Conservation (phyloP, 1,140 invertebrate species). For the Zaprionus ornatus region DNA sequence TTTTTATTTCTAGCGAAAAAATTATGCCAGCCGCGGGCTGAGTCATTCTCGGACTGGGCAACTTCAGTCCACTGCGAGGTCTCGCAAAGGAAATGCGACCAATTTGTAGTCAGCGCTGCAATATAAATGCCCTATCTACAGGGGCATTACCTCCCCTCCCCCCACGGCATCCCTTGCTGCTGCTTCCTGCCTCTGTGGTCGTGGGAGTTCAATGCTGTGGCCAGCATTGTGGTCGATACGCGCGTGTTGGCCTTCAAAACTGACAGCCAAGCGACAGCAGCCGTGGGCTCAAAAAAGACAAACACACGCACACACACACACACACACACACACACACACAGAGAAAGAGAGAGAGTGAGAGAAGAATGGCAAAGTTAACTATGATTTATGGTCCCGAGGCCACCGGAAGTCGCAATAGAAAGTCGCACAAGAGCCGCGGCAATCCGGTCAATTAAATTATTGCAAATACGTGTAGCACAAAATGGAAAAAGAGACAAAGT, state of each 20-base stretch:
- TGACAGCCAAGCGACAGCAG: conserved; percentile 62
- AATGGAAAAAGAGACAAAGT: not conserved
- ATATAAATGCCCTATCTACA: conserved; percentile 21
- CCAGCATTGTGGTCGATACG: conserved; percentile 45
- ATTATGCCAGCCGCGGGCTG: conserved; percentile 40
- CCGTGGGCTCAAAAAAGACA: conserved; percentile 45
- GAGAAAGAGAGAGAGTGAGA: not conserved
- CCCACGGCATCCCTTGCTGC: conserved; percentile 3
- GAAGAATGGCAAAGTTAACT: conserved; percentile 52
- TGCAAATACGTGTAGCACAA: conserved; percentile 4
- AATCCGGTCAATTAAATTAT: conserved; percentile 64
- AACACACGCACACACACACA: conserved; percentile 5
- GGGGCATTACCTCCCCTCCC: not conserved
- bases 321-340: not conserved
- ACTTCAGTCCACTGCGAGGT: conserved; percentile 40
- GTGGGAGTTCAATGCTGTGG: conserved; percentile 24
- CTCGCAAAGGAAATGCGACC: conserved; percentile 65
- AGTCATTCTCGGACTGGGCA: conserved; percentile 50
- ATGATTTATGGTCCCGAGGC: conserved; percentile 65
- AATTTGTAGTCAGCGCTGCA: conserved; percentile 66
- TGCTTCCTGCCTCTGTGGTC: conserved; percentile 15
- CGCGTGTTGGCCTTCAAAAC: conserved; percentile 69
- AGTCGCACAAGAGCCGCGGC: conserved; percentile 26
- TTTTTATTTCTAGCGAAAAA: conserved; percentile 27
- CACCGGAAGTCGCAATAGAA: conserved; percentile 37